A percentile compares a stretch with the other conserved stretches of the same genome.
phyloP scores from a whole-genome alignment of 2,113 vertebrate genomes.

The Dendropsophus ebraccatus region DNA sequence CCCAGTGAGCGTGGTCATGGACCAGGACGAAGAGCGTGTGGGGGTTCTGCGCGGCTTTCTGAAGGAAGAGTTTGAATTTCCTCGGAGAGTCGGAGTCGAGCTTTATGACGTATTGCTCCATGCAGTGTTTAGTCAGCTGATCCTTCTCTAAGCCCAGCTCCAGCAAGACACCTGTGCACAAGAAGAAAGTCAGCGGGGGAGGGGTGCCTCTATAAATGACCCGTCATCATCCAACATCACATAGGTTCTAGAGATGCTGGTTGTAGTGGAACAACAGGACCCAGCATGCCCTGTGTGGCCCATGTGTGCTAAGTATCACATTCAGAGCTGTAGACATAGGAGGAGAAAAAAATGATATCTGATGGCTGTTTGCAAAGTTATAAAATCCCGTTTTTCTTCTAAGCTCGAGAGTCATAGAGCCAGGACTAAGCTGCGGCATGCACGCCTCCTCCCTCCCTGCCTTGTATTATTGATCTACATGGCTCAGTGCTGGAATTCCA shows the following conservation, averaged over 20 bases:
- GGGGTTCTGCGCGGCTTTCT: slow-evolving; percentile 87
- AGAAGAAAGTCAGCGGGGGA: no score
- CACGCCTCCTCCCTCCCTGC: no score
- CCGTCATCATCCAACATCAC: no score
- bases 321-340: no score
- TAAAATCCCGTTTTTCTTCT: no score
- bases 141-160: slow-evolving; percentile 90
- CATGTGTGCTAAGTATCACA: neutral
- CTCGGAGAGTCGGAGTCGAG: slow-evolving; percentile 83
- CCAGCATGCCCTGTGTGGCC: neutral
- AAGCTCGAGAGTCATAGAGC: no score
- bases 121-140: slow-evolving; percentile 76
- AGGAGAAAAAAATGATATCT: no score
- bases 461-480: no score
- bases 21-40: slow-evolving; percentile 94
- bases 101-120: slow-evolving; percentile 88
- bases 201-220: no score
- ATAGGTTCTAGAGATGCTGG: neutral
- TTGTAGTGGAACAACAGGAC: neutral
- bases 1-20: slow-evolving; percentile 96
- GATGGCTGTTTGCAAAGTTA: no score
- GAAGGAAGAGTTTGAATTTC: slow-evolving; percentile 85
- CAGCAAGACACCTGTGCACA: slow-evolving; percentile 83
- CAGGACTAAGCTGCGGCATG: no score
- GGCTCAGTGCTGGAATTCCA: no score